Base-by-base conservation (phyloP, 2,113 vertebrate genomes). In the Junco hyemalis region DNA sequence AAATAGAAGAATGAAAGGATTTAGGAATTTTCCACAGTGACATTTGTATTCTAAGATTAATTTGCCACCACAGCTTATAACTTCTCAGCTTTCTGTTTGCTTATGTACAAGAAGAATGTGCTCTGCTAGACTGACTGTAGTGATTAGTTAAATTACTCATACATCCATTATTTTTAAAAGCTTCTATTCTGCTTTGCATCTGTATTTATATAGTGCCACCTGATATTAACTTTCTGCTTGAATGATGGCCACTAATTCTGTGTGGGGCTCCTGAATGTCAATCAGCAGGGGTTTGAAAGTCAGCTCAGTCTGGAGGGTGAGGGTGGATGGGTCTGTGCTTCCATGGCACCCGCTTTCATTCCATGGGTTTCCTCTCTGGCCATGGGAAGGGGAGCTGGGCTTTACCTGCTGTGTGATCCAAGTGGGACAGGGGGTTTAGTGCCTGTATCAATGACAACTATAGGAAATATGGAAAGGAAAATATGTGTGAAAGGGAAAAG, bases 61-160 rank as follows among this genome's bases (percentile, higher is more conserved):
- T 97, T 79, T 96, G 56, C 54, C 86, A 64, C n/a, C 7, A 4
- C 14, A 38, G 54, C 53, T 95, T 66, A 15, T 35, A 88, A 88
- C 76, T 96, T 87, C 83, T 66, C 44, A 84, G 93, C 76, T 95
- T 96, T 92, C 78, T 96, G 51, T 97, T 97, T 96, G 93, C 84
- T 93, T 92, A 33, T 88, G 65, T 84, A 48, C 3, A 6, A 96
- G 87, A 63, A 66, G 77, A 91, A 72, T 28, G 31, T 64, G 38
- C 84, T 96, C 76, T 68, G 92, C 69, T 31, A 60, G 87, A 45
- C 79, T 82, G 89, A 85, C 82, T 86, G 63, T 64, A 33, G 79
- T 1, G 26, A 97, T 97, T 86, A 94, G 78, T 95, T 96, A 94
- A 97, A 97, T 97, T 93, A 95, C 94, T 95, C 92, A 94, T 53